These are phyloP conservation scores for Drosophila barbarae DNA, from an alignment of 2,888 invertebrate species.

Conservation along the genomic window DNA sequence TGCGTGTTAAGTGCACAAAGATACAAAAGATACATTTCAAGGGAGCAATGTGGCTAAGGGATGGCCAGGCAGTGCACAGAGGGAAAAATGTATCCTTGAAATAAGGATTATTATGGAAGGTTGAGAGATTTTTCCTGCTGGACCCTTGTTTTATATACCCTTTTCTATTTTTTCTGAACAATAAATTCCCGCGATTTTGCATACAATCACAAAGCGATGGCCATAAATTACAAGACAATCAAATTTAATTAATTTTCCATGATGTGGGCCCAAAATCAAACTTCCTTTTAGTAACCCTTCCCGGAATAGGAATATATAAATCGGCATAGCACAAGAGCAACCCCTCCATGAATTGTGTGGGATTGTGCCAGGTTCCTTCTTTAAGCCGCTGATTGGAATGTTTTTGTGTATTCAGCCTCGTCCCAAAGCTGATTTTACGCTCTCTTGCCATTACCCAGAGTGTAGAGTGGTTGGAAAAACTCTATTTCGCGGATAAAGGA, in stretches of 20 bases:
- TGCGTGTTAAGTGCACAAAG: slow-evolving; percentile 77
- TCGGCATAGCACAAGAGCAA: slow-evolving; percentile 20
- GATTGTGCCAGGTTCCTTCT: slow-evolving; percentile 39
- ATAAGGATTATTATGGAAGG: neutral
- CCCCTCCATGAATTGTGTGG: slow-evolving; percentile 49
- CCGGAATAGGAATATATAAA: neutral
- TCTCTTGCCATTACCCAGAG: slow-evolving; percentile 21
- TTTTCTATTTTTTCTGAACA: neutral
- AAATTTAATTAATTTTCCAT: slow-evolving; percentile 70
- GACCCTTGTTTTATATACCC: slow-evolving; percentile 11
- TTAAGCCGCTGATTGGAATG: slow-evolving; percentile 73
- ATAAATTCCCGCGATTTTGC: slow-evolving; percentile 20
- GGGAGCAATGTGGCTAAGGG: slow-evolving; percentile 30
- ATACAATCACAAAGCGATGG: slow-evolving; percentile 39
- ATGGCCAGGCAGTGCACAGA: slow-evolving; percentile 4
- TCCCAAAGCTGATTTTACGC: slow-evolving; percentile 65
- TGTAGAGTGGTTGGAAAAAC: slow-evolving; percentile 41
- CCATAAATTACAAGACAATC: slow-evolving; percentile 68
- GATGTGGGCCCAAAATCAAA: slow-evolving; percentile 32
- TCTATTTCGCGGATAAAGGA: slow-evolving; percentile 20
- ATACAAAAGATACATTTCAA: slow-evolving; percentile 48
- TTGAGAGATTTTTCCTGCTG: neutral
- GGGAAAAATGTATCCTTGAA: slow-evolving; percentile 1
- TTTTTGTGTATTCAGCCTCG: slow-evolving; percentile 48
- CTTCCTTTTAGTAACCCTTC: slow-evolving; percentile 42